Evolutionary conservation across 2,113 vertebrate genomes (phyloP).

Genomic region (Muntiacus reevesi): DNA sequence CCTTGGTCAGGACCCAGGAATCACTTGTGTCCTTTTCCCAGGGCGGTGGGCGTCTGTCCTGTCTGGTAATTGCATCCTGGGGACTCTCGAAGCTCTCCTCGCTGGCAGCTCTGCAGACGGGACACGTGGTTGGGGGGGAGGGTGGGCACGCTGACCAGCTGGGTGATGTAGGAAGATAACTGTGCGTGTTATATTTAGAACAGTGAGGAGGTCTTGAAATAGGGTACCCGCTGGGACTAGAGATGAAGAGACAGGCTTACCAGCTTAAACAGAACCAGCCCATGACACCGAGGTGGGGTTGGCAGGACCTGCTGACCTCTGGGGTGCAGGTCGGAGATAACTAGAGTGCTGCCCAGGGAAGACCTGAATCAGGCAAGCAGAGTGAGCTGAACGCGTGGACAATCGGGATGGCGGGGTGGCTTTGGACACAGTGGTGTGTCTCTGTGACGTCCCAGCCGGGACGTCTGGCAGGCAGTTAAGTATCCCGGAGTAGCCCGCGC

Average conservation of each 20-base stretch:
- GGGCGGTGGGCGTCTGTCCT: background rate
- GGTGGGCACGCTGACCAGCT: too few relatives aligned
- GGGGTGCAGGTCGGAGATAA: background rate
- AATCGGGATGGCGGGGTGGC: background rate
- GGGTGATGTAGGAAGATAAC: background rate
- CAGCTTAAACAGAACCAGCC: background rate
- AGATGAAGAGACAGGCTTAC: background rate
- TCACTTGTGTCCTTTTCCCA: background rate
- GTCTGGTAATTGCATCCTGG: background rate
- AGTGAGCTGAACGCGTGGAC: too few relatives aligned
- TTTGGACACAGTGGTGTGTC: background rate
- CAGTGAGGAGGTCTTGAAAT: background rate
- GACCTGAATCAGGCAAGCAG: background rate
- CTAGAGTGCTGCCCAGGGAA: background rate
- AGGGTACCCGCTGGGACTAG: background rate
- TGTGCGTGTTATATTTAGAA: background rate
- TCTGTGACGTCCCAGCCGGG: rapidly evolving
- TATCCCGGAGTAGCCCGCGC: background rate
- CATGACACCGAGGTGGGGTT: background rate
- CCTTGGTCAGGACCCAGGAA: background rate
- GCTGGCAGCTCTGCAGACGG: background rate
- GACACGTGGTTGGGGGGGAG: background rate
- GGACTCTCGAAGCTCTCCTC: background rate
- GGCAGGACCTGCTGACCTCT: background rate
- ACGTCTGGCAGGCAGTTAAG: too few relatives aligned